Evolutionary conservation across 2,888 invertebrate genomes (phyloP).

Genomic region (Glyphotaelius pellucidus): DNA sequence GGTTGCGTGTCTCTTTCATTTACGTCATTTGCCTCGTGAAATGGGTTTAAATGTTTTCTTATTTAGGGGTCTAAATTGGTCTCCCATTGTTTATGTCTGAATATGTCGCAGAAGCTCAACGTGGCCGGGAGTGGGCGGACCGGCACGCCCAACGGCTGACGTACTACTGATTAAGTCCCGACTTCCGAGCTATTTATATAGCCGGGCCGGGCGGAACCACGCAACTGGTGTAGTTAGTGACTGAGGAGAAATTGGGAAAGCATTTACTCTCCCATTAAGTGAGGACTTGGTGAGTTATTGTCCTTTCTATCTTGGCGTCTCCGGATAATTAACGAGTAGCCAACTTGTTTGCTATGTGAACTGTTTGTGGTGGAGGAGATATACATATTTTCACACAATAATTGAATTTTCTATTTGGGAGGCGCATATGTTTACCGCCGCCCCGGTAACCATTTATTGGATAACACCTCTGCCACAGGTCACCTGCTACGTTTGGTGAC

Average conservation of each 20-base stretch:
- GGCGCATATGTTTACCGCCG: too few relatives aligned
- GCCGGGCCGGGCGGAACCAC: not conserved
- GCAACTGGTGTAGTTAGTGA: not conserved
- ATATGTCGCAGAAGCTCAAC: not conserved
- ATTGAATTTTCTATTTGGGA: not conserved
- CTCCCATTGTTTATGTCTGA: not conserved
- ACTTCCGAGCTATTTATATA: not conserved
- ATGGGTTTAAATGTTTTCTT: not conserved
- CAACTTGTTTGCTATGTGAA: not conserved
- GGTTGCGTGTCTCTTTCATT: not conserved
- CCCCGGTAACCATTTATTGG: too few relatives aligned
- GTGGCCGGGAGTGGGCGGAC: constrained; percentile 2
- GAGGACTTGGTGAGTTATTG: not conserved
- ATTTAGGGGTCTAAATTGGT: not conserved
- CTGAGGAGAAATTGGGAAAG: not conserved
- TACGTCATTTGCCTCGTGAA: not conserved
- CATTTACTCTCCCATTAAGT: not conserved
- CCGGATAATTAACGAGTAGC: not conserved
- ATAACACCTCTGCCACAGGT: too few relatives aligned
- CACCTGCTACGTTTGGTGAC: too few relatives aligned
- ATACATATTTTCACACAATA: not conserved
- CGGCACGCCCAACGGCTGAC: not conserved
- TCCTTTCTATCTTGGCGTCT: not conserved
- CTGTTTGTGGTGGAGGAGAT: not conserved
- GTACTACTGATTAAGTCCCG: constrained; percentile 1